Conservation (phyloP, 1,140 invertebrate species). For the Drosophila ambigua region DNA sequence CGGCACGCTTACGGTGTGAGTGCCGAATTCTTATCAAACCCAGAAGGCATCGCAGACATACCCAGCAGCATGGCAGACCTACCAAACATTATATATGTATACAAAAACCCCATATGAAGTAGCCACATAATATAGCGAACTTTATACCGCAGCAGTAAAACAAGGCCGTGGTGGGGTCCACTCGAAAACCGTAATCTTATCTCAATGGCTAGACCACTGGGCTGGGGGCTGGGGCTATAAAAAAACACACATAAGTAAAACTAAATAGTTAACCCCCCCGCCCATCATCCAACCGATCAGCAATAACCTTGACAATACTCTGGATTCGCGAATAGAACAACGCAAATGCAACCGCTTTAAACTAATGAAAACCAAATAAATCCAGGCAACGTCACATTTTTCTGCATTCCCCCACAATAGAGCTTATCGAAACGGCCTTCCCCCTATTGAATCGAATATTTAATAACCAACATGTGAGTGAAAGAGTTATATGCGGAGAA, state of each 20-base stretch:
- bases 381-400: slow-evolving; percentile 39
- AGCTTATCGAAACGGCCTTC: slow-evolving; percentile 13
- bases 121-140: slow-evolving; percentile 42
- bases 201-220: slow-evolving; percentile 56
- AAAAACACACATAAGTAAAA: slow-evolving; percentile 25
- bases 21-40: slow-evolving; percentile 38
- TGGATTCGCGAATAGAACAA: slow-evolving; percentile 25
- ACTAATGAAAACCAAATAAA: slow-evolving; percentile 60
- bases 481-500: slow-evolving; percentile 26
- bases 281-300: slow-evolving; percentile 20
- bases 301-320: slow-evolving; percentile 48
- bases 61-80: slow-evolving; percentile 1
- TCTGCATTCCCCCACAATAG: slow-evolving; percentile 25
- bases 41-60: background rate
- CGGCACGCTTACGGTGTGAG: slow-evolving; percentile 52
- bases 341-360: slow-evolving; percentile 50
- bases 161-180: slow-evolving; percentile 45
- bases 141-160: slow-evolving; percentile 43
- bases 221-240: slow-evolving; percentile 25
- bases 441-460: slow-evolving; percentile 29
- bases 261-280: slow-evolving; percentile 26
- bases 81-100: background rate
- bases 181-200: slow-evolving; percentile 55
- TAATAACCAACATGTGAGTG: slow-evolving; percentile 13
- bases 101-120: background rate